phyloP scores from a whole-genome alignment of 2,113 vertebrate species.

The Sebastes schlegelii region DNA sequence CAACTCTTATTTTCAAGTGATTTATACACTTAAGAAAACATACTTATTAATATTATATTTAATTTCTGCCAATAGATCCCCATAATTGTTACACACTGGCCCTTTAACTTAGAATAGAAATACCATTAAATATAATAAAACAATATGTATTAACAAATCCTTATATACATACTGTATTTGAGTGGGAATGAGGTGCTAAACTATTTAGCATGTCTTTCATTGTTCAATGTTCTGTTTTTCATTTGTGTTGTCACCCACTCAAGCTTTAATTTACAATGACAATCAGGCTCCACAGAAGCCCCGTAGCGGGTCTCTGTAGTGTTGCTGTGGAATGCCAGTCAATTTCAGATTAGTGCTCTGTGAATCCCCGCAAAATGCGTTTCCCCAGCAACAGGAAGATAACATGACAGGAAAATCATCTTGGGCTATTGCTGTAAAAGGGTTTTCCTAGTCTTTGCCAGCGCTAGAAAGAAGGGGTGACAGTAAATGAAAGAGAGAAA shows the following conservation, averaged over 20 bases:
- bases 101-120: background rate
- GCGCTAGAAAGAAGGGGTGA: constrained; percentile 19
- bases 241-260: constrained; percentile 18
- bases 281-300: constrained; percentile 28
- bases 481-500: constrained; percentile 14
- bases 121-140: background rate
- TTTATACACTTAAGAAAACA: too few species aligned
- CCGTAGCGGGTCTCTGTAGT: constrained; percentile 18
- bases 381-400: constrained; percentile 63
- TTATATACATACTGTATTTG: background rate
- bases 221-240: constrained; percentile 8
- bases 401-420: constrained; percentile 70
- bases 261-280: constrained; percentile 48
- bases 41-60: too few species aligned
- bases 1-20: too few species aligned
- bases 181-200: background rate
- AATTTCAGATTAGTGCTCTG: constrained; percentile 65
- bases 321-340: constrained; percentile 50
- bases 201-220: background rate
- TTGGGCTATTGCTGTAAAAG: constrained; percentile 45
- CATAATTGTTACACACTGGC: too few species aligned
- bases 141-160: background rate
- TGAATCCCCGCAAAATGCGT: constrained; percentile 55
- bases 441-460: constrained; percentile 37
- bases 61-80: too few species aligned